Percentiles rank a stretch among this genome's conserved stretches.
These are phyloP conservation scores for Fragum fragum DNA, from an alignment of 2,888 invertebrate genomes.

Conservation along the genomic window DNA sequence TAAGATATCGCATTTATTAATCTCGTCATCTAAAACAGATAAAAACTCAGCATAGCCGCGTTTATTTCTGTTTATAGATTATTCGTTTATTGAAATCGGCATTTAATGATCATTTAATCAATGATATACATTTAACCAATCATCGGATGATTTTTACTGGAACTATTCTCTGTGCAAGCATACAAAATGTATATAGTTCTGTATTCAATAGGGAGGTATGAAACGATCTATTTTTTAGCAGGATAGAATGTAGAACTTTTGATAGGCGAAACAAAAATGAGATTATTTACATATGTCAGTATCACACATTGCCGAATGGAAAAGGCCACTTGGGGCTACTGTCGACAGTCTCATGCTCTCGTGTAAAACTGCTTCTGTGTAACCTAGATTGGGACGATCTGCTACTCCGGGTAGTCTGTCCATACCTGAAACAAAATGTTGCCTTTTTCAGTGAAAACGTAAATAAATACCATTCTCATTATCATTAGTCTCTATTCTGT, in stretches of 20 bases:
- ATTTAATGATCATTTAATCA: no score
- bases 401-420: slow-evolving; percentile 44
- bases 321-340: slow-evolving; percentile 68
- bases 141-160: no score
- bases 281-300: slow-evolving; percentile 67
- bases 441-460: no score
- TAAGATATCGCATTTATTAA: no score
- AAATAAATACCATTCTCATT: no score
- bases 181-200: neutral
- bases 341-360: slow-evolving; percentile 74
- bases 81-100: no score
- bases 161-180: neutral
- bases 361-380: slow-evolving; percentile 74
- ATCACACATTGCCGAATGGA: slow-evolving; percentile 70
- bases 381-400: slow-evolving; percentile 67
- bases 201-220: neutral
- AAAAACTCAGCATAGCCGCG: no score
- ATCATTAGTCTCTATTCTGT: no score
- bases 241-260: neutral
- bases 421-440: slow-evolving; percentile 31
- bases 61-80: no score
- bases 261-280: neutral
- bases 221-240: no score
- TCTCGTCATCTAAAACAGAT: no score
- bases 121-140: no score